These are phyloP conservation scores for Callithrix jacchus DNA, from an alignment of 2,113 vertebrate species.

Conservation along the genomic window DNA sequence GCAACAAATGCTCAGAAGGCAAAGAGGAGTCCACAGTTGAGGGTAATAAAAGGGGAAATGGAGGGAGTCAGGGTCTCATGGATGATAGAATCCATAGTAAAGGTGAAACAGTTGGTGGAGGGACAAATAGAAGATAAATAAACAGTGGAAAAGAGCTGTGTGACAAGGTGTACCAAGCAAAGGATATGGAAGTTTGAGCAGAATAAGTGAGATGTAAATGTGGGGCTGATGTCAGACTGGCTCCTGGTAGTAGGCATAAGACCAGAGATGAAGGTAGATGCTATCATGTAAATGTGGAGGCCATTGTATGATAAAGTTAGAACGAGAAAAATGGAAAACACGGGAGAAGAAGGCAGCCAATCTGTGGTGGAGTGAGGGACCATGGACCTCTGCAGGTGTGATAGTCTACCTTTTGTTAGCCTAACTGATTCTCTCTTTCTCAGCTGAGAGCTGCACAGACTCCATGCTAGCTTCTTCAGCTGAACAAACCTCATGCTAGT, in stretches of 20 bases:
- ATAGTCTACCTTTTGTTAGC: too few relatives aligned
- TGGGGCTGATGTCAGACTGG: neutral
- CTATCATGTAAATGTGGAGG: too few relatives aligned
- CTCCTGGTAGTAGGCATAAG: neutral
- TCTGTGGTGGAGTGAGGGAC: neutral
- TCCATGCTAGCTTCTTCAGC: too few relatives aligned
- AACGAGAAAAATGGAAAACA: neutral
- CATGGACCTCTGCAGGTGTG: neutral
- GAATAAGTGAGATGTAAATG: neutral
- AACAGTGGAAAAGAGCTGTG: neutral
- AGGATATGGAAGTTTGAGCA: neutral
- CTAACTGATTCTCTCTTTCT: too few relatives aligned
- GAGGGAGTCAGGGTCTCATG: neutral
- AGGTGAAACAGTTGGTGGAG: neutral
- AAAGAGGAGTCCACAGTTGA: neutral
- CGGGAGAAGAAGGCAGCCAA: too few relatives aligned
- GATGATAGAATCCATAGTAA: neutral
- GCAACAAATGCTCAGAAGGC: neutral
- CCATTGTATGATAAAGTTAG: neutral
- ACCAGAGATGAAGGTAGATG: neutral
- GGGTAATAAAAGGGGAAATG: neutral
- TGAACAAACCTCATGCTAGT: too few relatives aligned
- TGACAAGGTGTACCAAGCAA: neutral
- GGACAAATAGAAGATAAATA: neutral
- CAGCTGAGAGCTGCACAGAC: too few relatives aligned